A percentile compares a stretch with the other conserved stretches of the same genome.
These are phyloP conservation scores for Aptenodytes forsteri DNA, from an alignment of 2,113 vertebrate genomes.

Conservation along the genomic window DNA sequence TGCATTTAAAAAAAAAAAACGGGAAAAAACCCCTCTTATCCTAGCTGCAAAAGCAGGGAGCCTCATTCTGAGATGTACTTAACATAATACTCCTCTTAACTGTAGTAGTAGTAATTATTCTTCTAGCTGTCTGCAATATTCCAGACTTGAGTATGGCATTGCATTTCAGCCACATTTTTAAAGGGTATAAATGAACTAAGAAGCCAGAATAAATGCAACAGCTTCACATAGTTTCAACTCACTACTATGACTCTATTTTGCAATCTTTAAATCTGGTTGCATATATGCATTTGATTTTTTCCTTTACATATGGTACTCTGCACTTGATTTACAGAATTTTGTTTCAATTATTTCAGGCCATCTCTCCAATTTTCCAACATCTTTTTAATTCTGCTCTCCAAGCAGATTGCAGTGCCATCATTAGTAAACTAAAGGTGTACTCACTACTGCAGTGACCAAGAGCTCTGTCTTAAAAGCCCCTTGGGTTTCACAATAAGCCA, in stretches of 20 bases:
- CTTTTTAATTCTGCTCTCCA: not conserved
- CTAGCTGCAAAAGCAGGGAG: not conserved
- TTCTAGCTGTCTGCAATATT: not conserved
- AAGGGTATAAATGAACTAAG: not conserved
- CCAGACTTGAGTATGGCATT: not conserved
- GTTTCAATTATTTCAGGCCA: not conserved
- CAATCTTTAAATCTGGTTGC: not conserved
- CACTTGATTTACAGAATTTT: not conserved
- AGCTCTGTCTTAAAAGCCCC: not conserved
- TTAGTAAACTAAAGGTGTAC: not conserved
- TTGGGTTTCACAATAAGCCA: not conserved
- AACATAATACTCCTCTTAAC: not conserved
- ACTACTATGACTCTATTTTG: too few species aligned
- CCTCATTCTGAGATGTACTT: not conserved
- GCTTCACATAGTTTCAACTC: not conserved
- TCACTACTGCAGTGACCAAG: not conserved
- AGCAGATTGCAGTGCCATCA: accelerated
- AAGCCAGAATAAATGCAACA: not conserved
- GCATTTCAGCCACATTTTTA: not conserved
- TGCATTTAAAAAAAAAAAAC: not conserved
- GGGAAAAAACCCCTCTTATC: not conserved
- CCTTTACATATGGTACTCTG: not conserved
- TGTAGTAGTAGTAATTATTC: not conserved
- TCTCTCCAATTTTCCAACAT: not conserved
- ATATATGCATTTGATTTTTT: too few species aligned